Evolutionary conservation across 2,113 vertebrate species (phyloP).

Genomic region (Caracal caracal): DNA sequence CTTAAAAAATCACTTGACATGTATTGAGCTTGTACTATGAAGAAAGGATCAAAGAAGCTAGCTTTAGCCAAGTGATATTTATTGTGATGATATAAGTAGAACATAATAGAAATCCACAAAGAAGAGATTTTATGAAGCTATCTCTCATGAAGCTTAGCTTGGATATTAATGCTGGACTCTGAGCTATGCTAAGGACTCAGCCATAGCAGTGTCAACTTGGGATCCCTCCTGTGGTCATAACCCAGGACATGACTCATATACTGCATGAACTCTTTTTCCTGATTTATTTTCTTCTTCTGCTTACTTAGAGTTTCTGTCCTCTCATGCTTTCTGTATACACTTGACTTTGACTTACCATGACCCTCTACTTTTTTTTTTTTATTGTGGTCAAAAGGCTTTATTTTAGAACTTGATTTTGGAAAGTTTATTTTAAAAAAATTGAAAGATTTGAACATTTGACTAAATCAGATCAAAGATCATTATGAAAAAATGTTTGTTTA

Average conservation of each 20-base stretch:
- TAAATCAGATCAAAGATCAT: no score
- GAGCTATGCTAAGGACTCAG: not conserved
- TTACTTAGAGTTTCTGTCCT: not conserved
- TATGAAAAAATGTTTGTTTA: no score
- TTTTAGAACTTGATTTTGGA: no score
- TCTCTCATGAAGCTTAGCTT: not conserved
- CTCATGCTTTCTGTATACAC: not conserved
- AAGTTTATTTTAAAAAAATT: no score
- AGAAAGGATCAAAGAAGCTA: not conserved
- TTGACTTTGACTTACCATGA: not conserved
- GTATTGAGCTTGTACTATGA: not conserved
- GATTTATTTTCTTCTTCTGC: not conserved
- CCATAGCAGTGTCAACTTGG: not conserved
- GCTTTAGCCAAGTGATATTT: not conserved
- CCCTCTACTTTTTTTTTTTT: not conserved
- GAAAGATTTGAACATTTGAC: no score
- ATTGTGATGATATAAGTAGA: not conserved
- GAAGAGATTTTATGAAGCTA: not conserved
- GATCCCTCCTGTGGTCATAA: accelerated
- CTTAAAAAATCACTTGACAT: not conserved
- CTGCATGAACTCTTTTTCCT: not conserved
- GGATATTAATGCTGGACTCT: not conserved
- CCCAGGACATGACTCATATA: not conserved
- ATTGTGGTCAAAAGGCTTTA: no score
- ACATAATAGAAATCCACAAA: not conserved